Evolutionary conservation across 1,140 invertebrate species (phyloP).

Genomic region (Cecropterus lyciades): DNA sequence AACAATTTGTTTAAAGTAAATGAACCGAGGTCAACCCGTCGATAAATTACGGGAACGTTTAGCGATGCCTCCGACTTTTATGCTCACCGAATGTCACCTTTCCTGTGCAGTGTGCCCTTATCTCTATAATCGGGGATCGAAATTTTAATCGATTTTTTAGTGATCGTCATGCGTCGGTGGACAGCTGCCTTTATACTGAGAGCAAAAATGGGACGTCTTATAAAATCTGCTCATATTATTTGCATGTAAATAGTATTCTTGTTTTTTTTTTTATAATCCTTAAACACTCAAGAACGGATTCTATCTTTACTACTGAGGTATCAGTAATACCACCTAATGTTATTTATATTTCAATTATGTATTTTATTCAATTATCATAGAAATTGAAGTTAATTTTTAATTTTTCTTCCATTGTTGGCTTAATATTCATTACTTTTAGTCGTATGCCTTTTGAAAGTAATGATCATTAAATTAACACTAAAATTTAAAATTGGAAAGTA

Average conservation of each 20-base stretch:
- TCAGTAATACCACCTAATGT: too few relatives aligned
- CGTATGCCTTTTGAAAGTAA: too few relatives aligned
- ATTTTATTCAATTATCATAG: too few relatives aligned
- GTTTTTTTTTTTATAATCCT: neutral
- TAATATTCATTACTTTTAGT: too few relatives aligned
- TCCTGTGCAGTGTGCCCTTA: conserved; percentile 69
- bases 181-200: conserved; percentile 53
- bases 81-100: conserved; percentile 80
- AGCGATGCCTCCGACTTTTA: conserved; percentile 67
- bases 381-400: too few relatives aligned
- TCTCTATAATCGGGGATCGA: conserved; percentile 64
- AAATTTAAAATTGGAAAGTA: too few relatives aligned
- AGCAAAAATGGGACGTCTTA: conserved; percentile 15
- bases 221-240: conserved; percentile 16
- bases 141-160: conserved; percentile 71
- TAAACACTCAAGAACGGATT: neutral
- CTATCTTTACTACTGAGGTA: too few relatives aligned
- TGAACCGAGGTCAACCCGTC: conserved; percentile 74
- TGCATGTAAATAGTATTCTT: conserved; percentile 1
- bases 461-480: too few relatives aligned
- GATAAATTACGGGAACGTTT: conserved; percentile 78
- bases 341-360: too few relatives aligned
- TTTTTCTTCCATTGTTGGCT: too few relatives aligned
- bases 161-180: conserved; percentile 48
- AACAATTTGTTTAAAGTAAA: conserved; percentile 84